phyloP scores from a whole-genome alignment of 2,888 invertebrate species.

The Drosophila parthenogenetica region DNA sequence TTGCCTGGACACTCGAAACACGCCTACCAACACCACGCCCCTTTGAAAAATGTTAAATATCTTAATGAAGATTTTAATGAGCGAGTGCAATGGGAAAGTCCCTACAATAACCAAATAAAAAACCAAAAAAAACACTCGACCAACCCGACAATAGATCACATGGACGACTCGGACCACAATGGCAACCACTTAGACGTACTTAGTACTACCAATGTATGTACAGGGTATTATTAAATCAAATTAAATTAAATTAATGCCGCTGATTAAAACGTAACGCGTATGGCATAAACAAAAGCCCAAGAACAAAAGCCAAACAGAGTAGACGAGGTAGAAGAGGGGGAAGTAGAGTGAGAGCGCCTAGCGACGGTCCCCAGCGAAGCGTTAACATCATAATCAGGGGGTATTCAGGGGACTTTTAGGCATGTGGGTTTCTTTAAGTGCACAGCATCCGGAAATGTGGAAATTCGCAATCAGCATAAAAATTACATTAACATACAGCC shows the following conservation, averaged over 20 bases:
- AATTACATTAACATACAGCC: constrained; percentile 76
- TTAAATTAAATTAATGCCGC: constrained; percentile 79
- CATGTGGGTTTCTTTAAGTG: constrained; percentile 33
- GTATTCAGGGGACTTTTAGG: constrained; percentile 22
- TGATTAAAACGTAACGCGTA: constrained; percentile 67
- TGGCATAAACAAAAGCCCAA: constrained; percentile 60
- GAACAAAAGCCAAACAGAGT: constrained; percentile 48
- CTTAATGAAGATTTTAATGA: constrained; percentile 73
- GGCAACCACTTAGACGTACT: constrained; percentile 75
- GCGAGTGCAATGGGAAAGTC: constrained; percentile 25
- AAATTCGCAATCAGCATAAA: constrained; percentile 80
- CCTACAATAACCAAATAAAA: constrained; percentile 27
- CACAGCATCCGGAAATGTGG: constrained; percentile 71
- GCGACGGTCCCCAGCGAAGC: constrained; percentile 37
- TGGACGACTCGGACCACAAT: constrained; percentile 38
- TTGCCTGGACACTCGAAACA: constrained; percentile 16
- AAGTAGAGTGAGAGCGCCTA: constrained; percentile 27
- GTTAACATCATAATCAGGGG: constrained; percentile 64
- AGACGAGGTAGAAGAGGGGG: background rate
- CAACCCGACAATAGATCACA: constrained; percentile 66
- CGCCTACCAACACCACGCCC: background rate
- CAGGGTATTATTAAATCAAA: constrained; percentile 72
- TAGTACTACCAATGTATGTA: constrained; percentile 39
- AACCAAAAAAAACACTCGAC: constrained; percentile 45
- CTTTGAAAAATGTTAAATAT: constrained; percentile 13